These are phyloP conservation scores for Zaprionus capensis DNA, from an alignment of 1,140 invertebrate genomes.

Conservation along the genomic window DNA sequence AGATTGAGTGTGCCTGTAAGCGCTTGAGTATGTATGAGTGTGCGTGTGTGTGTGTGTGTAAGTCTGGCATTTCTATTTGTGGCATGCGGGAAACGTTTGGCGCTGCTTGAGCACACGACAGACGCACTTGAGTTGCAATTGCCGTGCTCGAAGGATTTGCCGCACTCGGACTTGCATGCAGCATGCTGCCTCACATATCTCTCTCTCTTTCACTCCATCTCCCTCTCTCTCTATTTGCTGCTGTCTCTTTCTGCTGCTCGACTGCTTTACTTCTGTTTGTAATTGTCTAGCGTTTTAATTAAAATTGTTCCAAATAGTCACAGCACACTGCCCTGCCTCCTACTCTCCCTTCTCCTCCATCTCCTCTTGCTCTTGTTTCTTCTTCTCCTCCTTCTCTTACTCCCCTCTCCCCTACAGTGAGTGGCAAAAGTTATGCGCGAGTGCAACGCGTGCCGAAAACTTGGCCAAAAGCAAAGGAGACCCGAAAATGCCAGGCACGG, in stretches of 20 bases:
- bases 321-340: conserved; percentile 15
- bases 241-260: conserved; percentile 16
- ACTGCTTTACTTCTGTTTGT: conserved; percentile 47
- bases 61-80: conserved; percentile 55
- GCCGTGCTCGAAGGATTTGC: conserved; percentile 34
- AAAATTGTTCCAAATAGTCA: conserved; percentile 78
- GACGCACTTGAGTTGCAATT: conserved; percentile 50
- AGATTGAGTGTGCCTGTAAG: conserved; percentile 29
- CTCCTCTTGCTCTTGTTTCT: too few relatives aligned
- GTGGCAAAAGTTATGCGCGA: conserved; percentile 45
- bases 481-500: conserved; percentile 45
- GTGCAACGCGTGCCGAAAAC: conserved; percentile 61
- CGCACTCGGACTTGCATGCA: conserved; percentile 17
- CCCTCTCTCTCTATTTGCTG: conserved; percentile 24
- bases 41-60: conserved; percentile 17
- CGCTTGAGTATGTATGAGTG: not conserved
- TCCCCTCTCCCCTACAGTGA: not conserved
- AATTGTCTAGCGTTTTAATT: conserved; percentile 80
- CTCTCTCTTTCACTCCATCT: conserved; percentile 1
- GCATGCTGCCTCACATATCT: not conserved
- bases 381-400: too few relatives aligned
- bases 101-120: conserved; percentile 71
- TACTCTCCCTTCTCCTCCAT: not conserved
- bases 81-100: conserved; percentile 49
- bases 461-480: conserved; percentile 48